Conservation (phyloP, 2,888 invertebrate species). For the Cremastinae sp. region DNA sequence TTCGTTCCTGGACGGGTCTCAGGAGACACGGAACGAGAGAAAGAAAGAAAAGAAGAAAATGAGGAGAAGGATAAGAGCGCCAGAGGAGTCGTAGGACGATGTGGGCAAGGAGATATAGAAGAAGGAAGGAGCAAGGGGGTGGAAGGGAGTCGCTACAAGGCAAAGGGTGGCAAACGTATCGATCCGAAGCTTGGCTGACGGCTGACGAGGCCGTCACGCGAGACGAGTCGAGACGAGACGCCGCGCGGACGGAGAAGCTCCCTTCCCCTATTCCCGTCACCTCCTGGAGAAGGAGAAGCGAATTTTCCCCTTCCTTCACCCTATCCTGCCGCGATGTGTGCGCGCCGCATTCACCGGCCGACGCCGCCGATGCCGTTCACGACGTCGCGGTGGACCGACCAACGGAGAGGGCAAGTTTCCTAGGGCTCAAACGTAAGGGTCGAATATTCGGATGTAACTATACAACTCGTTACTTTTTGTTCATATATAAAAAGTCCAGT, state of each 20-base stretch:
- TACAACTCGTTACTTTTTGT: no score
- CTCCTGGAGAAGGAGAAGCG: slow-evolving; percentile 59
- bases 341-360: slow-evolving; percentile 53
- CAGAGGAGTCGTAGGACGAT: slow-evolving; percentile 43
- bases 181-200: slow-evolving; percentile 79
- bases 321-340: slow-evolving; percentile 32
- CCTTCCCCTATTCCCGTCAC: slow-evolving; percentile 62
- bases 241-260: slow-evolving; percentile 71
- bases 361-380: slow-evolving; percentile 62
- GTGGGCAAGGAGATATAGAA: slow-evolving; percentile 51
- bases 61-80: slow-evolving; percentile 35
- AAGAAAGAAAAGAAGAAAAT: slow-evolving; percentile 46
- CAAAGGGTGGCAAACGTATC: slow-evolving; percentile 78
- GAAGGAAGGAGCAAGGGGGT: slow-evolving; percentile 50
- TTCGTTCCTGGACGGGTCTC: slow-evolving; percentile 35
- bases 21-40: slow-evolving; percentile 41
- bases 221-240: slow-evolving; percentile 79
- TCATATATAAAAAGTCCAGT: no score
- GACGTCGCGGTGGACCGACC: slow-evolving; percentile 63
- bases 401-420: slow-evolving; percentile 61
- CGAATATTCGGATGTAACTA: no score
- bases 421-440: no score
- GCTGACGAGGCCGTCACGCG: slow-evolving; percentile 80
- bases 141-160: slow-evolving; percentile 46
- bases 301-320: slow-evolving; percentile 33